These are phyloP conservation scores for Melanargia galathea DNA, from an alignment of 2,888 invertebrate species.

Conservation along the genomic window DNA sequence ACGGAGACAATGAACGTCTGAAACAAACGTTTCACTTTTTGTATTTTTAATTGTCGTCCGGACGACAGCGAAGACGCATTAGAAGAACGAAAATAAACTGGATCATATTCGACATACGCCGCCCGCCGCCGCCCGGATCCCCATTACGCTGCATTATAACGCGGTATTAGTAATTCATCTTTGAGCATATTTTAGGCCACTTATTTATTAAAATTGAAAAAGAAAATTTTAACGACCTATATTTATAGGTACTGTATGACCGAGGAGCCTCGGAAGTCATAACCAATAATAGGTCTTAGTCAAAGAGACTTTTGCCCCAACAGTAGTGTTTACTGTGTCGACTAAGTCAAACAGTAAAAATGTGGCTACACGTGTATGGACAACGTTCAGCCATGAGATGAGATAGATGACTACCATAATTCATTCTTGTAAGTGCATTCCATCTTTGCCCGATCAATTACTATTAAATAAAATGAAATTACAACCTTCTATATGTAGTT, in stretches of 20 bases:
- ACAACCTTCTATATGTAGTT: constrained; percentile 34
- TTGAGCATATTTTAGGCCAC: not conserved
- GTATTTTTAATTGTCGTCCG: constrained; percentile 82
- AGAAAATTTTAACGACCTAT: not conserved
- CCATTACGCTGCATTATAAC: constrained; percentile 23
- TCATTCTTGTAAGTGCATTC: not conserved
- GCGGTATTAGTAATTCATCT: constrained; percentile 36
- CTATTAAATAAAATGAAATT: constrained; percentile 7
- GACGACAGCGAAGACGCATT: constrained; percentile 79
- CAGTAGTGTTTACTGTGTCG: too few relatives aligned
- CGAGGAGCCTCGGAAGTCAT: too few relatives aligned
- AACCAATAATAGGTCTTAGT: too few relatives aligned
- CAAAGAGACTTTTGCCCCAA: too few relatives aligned
- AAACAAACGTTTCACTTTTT: constrained; percentile 80
- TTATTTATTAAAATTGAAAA: not conserved
- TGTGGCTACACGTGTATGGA: too few relatives aligned
- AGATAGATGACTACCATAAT: not conserved
- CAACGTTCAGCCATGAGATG: too few relatives aligned
- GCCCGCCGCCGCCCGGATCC: constrained; percentile 33
- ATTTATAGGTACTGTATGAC: not conserved
- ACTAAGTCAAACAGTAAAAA: too few relatives aligned
- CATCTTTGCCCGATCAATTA: constrained; percentile 17
- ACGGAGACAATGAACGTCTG: constrained; percentile 82
- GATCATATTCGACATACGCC: constrained; percentile 74
- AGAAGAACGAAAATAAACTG: constrained; percentile 79